Percentiles rank a stretch among this genome's conserved stretches.
These are phyloP conservation scores for Drosophila fungiperda DNA, from an alignment of 2,888 invertebrate species.

Conservation along the genomic window DNA sequence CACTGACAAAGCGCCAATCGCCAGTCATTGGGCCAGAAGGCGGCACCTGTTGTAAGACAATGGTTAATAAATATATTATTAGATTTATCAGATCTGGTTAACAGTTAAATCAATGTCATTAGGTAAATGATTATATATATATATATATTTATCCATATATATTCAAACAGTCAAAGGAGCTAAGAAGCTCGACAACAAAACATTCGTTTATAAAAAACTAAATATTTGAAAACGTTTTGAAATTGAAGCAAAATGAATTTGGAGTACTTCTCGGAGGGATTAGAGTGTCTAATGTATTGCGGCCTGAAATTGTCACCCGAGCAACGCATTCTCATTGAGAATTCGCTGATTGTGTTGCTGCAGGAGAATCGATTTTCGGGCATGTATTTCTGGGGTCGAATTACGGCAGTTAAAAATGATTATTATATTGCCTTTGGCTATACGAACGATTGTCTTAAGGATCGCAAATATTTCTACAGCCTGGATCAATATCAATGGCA, in stretches of 20 bases:
- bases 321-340: slow-evolving; percentile 90
- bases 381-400: slow-evolving; percentile 94
- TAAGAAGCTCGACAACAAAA: slow-evolving; percentile 12
- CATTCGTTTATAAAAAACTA: slow-evolving; percentile 9
- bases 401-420: slow-evolving; percentile 90
- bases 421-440: slow-evolving; percentile 94
- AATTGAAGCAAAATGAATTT: slow-evolving; percentile 79
- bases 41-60: slow-evolving; percentile 86
- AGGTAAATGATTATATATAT: not conserved
- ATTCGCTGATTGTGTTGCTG: slow-evolving; percentile 91
- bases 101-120: not conserved
- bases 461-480: slow-evolving; percentile 92
- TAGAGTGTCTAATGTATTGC: slow-evolving; percentile 85
- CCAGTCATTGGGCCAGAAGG: slow-evolving; percentile 92
- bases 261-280: slow-evolving; percentile 82
- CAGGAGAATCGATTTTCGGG: slow-evolving; percentile 93
- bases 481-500: slow-evolving; percentile 90
- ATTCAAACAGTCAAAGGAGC: slow-evolving; percentile 10
- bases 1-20: slow-evolving; percentile 91
- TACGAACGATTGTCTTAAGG: slow-evolving; percentile 89
- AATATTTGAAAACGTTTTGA: slow-evolving; percentile 19
- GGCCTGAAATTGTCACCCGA: slow-evolving; percentile 91
- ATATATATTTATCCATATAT: not conserved
- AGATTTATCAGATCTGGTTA: not conserved
- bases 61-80: no score